These are phyloP conservation scores for Halictus ligatus DNA, from an alignment of 2,888 invertebrate species.

Conservation along the genomic window DNA sequence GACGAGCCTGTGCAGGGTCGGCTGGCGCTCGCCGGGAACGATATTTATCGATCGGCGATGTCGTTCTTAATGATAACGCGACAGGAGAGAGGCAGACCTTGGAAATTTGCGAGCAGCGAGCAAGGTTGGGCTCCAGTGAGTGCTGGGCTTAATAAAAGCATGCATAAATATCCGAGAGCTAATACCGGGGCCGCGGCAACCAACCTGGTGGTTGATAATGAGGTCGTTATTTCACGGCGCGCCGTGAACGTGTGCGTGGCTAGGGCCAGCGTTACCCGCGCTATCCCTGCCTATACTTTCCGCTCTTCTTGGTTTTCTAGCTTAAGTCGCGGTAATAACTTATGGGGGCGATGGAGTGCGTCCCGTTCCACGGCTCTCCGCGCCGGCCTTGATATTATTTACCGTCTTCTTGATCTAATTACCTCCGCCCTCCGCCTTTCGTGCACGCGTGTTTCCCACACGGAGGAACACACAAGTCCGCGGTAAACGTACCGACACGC, in stretches of 20 bases:
- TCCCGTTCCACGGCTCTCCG: slow-evolving; percentile 42
- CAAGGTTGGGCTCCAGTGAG: slow-evolving; percentile 51
- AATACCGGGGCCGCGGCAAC: slow-evolving; percentile 71
- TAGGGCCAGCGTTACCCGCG: not conserved
- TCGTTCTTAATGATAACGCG: slow-evolving; percentile 46
- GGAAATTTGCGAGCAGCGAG: slow-evolving; percentile 42
- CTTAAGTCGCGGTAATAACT: slow-evolving; percentile 64
- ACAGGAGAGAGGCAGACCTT: slow-evolving; percentile 24
- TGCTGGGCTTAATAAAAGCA: slow-evolving; percentile 75
- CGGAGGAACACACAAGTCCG: not conserved
- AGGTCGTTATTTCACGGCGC: slow-evolving; percentile 76
- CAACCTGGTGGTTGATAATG: slow-evolving; percentile 79
- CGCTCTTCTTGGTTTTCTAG: slow-evolving; percentile 32
- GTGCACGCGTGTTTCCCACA: not conserved
- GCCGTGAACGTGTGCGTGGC: slow-evolving; percentile 34
- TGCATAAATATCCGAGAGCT: slow-evolving; percentile 77
- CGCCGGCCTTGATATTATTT: slow-evolving; percentile 50
- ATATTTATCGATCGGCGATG: slow-evolving; percentile 20
- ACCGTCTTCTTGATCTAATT: slow-evolving; percentile 41
- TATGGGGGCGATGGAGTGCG: slow-evolving; percentile 43
- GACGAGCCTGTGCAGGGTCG: not conserved
- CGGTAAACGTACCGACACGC: slow-evolving; percentile 20
- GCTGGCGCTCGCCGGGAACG: not conserved
- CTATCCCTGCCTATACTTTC: slow-evolving; percentile 38
- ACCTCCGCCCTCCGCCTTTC: not conserved